Evolutionary conservation across 2,888 invertebrate species (phyloP).

Genomic region (Cenopis cana): DNA sequence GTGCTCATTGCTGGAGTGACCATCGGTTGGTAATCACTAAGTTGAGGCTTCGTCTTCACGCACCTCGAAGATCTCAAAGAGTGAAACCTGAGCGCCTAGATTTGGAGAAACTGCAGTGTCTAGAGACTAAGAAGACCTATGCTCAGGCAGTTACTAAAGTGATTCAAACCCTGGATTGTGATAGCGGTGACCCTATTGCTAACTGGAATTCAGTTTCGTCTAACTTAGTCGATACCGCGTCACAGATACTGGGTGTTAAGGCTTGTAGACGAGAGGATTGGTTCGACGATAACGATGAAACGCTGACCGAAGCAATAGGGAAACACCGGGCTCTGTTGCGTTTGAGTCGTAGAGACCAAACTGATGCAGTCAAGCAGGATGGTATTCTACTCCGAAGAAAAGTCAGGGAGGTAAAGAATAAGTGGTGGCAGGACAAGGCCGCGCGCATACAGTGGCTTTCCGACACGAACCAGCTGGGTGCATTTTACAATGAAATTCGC

Average conservation of each 20-base stretch:
- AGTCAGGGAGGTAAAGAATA: background rate
- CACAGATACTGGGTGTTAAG: background rate
- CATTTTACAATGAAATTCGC: background rate
- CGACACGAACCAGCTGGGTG: conserved; percentile 5
- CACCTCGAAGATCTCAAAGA: background rate
- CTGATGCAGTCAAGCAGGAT: too few species aligned
- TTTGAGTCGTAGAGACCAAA: background rate
- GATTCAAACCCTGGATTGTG: background rate
- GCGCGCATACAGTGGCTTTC: conserved; percentile 7
- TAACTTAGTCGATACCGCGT: background rate
- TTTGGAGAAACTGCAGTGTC: background rate
- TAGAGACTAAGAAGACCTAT: background rate
- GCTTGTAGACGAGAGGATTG: background rate
- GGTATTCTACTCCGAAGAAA: too few species aligned
- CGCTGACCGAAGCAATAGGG: background rate
- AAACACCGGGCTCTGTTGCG: background rate
- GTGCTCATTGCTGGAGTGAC: background rate
- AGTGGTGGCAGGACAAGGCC: conserved; percentile 10
- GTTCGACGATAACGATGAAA: conserved; percentile 3
- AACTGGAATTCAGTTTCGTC: background rate
- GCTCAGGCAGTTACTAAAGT: background rate
- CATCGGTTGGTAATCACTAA: background rate
- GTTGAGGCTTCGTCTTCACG: background rate
- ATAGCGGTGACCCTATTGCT: background rate
- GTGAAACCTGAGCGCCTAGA: background rate